Base-by-base conservation (phyloP, 1,140 invertebrate species). In the Zaprionus gabonicus region DNA sequence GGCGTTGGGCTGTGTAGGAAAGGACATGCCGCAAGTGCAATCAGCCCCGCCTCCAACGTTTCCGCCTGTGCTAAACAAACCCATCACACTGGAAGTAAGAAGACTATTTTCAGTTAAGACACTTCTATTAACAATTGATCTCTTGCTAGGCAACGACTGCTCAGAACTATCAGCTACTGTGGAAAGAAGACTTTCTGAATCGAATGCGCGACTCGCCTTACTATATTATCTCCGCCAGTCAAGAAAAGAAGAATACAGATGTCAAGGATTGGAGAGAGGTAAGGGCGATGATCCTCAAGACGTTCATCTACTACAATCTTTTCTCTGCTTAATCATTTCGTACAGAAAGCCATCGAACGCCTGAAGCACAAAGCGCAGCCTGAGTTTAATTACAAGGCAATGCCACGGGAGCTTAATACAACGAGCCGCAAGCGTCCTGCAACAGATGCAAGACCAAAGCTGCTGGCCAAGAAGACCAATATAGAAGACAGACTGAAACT, bases 31-130 rank as follows among this genome's bases (percentile, higher is more conserved):
- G 17, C 94, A 95, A 23, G 93, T 94, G 3, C 94, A 95, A 41
- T 94, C 95, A 17, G 92, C 95, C 2, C 96, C 96, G 25, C 96
- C 96, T 9, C 94, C 95, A 44, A 93, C 95, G 31, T 97, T 95
- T 93, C 96, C 96, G 9, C 80, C 93, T 0, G 75, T 96, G 20
- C 93, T 95, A 13, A 94, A 94, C 71, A 95, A 95, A 80, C 95
- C 96, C 15, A 93, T 95, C 6, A 91, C 94, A n/a, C 86, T 95
- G 3, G 81, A 91, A 15, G 84, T 94, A 17, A 93, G 53, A 6
- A 15, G 10, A 1, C 2, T 0, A 3, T 36, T 10, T 20, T 4
- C n/a, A 10, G 1, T 7, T 34, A 12, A 28, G 12, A 3, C 1
- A 41, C 0, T 5, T 10, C 0, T 12, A 23, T 31, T 20, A 23